Evolutionary conservation across 1,140 invertebrate genomes (phyloP), one percentile per base, ranked within the genome.

Genomic region (Papilio glaucus): DNA sequence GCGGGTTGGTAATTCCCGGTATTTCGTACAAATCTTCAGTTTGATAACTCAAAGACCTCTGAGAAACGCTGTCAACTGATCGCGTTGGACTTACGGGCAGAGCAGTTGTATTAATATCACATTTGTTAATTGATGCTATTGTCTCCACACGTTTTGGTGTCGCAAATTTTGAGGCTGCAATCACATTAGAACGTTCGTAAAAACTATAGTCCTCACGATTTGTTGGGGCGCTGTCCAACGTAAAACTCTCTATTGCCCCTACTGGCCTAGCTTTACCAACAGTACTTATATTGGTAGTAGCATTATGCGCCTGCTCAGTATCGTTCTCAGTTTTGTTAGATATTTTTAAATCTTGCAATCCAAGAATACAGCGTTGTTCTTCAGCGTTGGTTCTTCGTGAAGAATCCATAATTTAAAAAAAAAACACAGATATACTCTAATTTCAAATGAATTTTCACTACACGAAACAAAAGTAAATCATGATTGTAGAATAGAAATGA

Each of bases 101-200:
- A 53, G 86, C 87, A 45, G 87, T 72, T 38, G 84, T 88, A 78
- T 91, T 90, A 74, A 90, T 84, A 85, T 92, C 89, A 45, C 86
- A 84, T 85, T 94, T 95, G 71, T 94, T 94, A 61, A 94, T 90
- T 53, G 94, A 94, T 72, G 94, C 94, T 79, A 94, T 92, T 18
- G 88, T 88, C 78, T 97, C 96, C 9, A 96, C 94, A 71, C 95
- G 94, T 81, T 96, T 97, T 12, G 96, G 96, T 10, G 96, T 96
- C 4, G 96, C 95, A 87, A 96, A 97, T 81, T 96, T 96, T 0
- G 96, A 96, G 21, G 96, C 95, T 33, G 96, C 95, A 80, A 97
- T 93, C 21, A 93, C 91, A 74, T 93, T 93, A 37, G 92, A 90
- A 72, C 92, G 83, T 77, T 93, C 92, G 61, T 93, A 93, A 83